These are phyloP conservation scores for Uropetala carovei DNA, from an alignment of 2,888 invertebrate species.

Conservation along the genomic window DNA sequence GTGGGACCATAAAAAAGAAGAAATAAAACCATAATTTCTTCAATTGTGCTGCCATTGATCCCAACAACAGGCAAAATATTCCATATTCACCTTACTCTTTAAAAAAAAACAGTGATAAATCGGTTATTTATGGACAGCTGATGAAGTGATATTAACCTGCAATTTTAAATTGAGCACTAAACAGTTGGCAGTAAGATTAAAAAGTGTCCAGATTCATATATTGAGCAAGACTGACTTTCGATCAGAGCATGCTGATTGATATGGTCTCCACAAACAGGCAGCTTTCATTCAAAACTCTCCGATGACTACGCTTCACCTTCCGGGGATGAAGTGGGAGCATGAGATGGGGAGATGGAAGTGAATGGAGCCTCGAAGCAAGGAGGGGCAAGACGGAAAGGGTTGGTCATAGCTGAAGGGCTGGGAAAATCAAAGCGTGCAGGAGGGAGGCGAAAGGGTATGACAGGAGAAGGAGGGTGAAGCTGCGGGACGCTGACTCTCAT, in stretches of 20 bases:
- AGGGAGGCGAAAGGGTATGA: conserved; percentile 45
- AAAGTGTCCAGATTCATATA: conserved; percentile 16
- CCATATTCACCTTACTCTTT: background rate
- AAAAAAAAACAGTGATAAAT: too few relatives aligned
- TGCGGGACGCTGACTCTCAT: conserved; percentile 34
- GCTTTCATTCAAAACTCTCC: background rate
- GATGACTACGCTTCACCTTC: conserved; percentile 50
- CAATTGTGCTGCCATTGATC: background rate
- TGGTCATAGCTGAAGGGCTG: conserved; percentile 7
- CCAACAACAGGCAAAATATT: background rate
- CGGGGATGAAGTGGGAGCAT: conserved; percentile 26
- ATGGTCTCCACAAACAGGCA: conserved; percentile 26
- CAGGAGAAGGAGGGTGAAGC: conserved; percentile 31
- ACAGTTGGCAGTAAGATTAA: conserved; percentile 44
- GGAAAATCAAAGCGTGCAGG: conserved; percentile 53
- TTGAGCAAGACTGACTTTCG: conserved; percentile 26
- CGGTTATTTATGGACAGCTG: conserved; percentile 3
- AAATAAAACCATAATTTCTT: conserved; percentile 11
- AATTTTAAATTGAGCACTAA: conserved; percentile 44
- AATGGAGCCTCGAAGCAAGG: conserved; percentile 53
- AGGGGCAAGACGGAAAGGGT: conserved; percentile 47
- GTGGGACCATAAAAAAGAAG: too few relatives aligned
- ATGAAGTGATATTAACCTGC: conserved; percentile 14
- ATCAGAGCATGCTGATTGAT: conserved; percentile 20
- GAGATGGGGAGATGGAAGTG: conserved; percentile 13